A percentile compares a stretch with the other conserved stretches of the same genome.
Conservation (phyloP, 2,797 vertebrate genomes). For the Falco concolor region DNA sequence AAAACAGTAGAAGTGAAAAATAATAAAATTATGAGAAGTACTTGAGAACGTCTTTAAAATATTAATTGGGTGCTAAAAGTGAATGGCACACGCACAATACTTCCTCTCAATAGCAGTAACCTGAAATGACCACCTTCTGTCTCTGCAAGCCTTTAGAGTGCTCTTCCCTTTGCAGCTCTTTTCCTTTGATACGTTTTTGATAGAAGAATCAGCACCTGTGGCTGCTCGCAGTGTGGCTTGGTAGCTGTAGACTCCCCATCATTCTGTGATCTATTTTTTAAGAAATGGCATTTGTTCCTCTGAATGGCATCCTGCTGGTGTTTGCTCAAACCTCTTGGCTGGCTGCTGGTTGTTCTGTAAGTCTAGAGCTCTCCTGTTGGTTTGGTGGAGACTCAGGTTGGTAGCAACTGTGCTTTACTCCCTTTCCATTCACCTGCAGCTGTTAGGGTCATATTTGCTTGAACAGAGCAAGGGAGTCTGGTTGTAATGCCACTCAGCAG, state of each 20-base stretch:
- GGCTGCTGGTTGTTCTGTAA: slow-evolving; percentile 8
- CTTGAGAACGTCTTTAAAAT: slow-evolving; percentile 3
- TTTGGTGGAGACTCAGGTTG: background rate
- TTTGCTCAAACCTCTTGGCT: background rate
- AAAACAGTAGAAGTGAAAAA: slow-evolving; percentile 31
- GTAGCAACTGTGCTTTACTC: background rate
- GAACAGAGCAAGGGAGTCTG: background rate
- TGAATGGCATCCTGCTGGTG: slow-evolving; percentile 13
- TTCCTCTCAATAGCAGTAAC: background rate
- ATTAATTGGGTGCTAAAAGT: slow-evolving; percentile 35
- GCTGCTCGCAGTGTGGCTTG: background rate
- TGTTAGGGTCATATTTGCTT: background rate
- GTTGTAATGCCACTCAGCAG: background rate
- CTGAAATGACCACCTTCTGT: slow-evolving; percentile 12
- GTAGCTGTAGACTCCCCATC: background rate
- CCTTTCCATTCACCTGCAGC: background rate
- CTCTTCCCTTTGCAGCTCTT: background rate
- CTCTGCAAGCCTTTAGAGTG: background rate
- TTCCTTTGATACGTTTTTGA: slow-evolving; percentile 11
- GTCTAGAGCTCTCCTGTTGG: background rate
- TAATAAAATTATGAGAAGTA: background rate
- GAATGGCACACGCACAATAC: background rate
- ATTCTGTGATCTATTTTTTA: slow-evolving; percentile 37
- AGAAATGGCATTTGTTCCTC: slow-evolving; percentile 39
- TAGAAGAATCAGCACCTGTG: background rate